Evolutionary conservation across 2,113 vertebrate genomes (phyloP), one percentile per base, ranked within the genome.

Genomic region (Eolophus roseicapilla): DNA sequence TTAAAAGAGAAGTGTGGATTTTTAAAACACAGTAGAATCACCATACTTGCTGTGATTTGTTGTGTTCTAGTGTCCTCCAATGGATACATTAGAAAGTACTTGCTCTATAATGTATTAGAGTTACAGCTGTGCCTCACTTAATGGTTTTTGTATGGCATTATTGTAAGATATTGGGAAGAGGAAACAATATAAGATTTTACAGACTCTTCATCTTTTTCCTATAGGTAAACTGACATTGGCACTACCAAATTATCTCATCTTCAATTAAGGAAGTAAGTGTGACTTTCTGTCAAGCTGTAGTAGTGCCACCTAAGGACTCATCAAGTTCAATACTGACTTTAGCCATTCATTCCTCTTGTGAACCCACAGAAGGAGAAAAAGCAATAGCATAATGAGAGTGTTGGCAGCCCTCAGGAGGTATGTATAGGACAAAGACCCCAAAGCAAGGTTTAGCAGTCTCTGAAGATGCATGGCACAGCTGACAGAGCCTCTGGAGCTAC

Each of bases 51-150:
- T 73, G 68, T 62, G 82, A 96, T 98, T 97, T 97, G 87, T 95
- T 97, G 97, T 96, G 97, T 95, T 98, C 96, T 97, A 97, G 88
- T 98, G 97, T 98, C 98, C 98, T 98, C 98, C 97, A 96, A 96
- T 98, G 98, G 98, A 97, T 96, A 71, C 35, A 97, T 89, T 78
- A 24, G 93, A 98, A 97, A 98, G 78, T 95, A 95, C 95, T 95
- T 67, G 79, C 65, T 82, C 63, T 90, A 6, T 43, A 86, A 43
- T 19, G 4, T 41, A 69, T 50, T 44, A 41, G 75, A 93, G 93
- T 88, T 79, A 39, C 44, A 80, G 53, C 23, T 82, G 29, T 76
- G n/a, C 44, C 65, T 82, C 25, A 50, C 33, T 82, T 55, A 50
- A 37, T 41, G 4, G 1, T 6, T 78, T 86, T 41, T 53, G n/a